Base-by-base conservation (phyloP, 1,140 invertebrate genomes). In the Pachypeltis micranthus region DNA sequence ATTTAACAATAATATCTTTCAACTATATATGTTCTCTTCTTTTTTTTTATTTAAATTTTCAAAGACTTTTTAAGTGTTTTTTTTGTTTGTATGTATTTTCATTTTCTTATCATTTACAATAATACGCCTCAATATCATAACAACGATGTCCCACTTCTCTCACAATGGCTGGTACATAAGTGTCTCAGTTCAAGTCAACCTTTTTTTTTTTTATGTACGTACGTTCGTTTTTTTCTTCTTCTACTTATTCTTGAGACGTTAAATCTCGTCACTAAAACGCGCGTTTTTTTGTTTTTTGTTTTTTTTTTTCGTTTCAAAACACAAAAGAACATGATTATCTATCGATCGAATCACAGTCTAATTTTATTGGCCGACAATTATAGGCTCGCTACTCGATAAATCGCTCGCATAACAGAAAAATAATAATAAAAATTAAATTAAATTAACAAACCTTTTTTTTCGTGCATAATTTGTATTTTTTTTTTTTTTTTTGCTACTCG, bases 321-420 rank as follows among this genome's bases (percentile, higher is more conserved):
- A 51, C 10, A 51, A 51, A 51, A 51, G 47, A 4, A 51, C 4
- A 51, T 16, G 47, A 51, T 51, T 51, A 51, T 51, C 47, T 16
- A 51, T 51, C 47, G 23, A 51, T 51, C 19, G 47, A 51, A 51
- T 51, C 47, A 51, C 47, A 51, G 47, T 51, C 47, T 51, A 51
- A 51, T 51, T 16, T 51, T 51, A 51, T 51, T 51, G 47, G 47
- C 47, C 47, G 47, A 16, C 21, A 21, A n/a, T n/a, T 51, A 21
- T 51, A 51, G 47, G 47, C 47, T 21, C 47, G 23, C 47, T 51
- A 51, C 23, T 51, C 10, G 23, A 51, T 51, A 51, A 51, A 51
- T 16, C 47, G 23, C 4, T 14, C 47, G 47, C 12, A 51, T 39
- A 39, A 39, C 7, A 39, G 16, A 39, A 16, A 39, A 39, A 16